phyloP scores from a whole-genome alignment of 2,797 vertebrate genomes.

The Podargus strigoides region DNA sequence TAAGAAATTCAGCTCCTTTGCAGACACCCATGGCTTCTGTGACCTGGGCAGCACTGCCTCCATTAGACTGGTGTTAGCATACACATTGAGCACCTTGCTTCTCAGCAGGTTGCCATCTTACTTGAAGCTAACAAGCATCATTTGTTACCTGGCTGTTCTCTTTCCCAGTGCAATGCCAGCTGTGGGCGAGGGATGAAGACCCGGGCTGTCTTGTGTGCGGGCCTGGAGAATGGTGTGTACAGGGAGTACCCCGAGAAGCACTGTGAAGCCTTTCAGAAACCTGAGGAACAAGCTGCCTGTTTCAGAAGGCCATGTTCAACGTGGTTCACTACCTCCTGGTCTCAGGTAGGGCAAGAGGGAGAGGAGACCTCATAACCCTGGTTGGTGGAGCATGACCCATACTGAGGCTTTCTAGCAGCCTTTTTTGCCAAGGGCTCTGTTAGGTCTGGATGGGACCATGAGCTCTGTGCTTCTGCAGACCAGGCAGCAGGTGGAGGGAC shows the following conservation, averaged over 20 bases:
- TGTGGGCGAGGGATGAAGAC: constrained; percentile 79
- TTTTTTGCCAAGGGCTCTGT: background rate
- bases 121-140: rapidly evolving
- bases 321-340: constrained; percentile 87
- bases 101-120: background rate
- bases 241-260: constrained; percentile 76
- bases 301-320: constrained; percentile 84
- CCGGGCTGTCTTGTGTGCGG: constrained; percentile 77
- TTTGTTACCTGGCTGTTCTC: background rate
- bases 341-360: constrained; percentile 76
- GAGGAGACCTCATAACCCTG: background rate
- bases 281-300: constrained; percentile 74
- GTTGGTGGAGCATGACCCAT: background rate
- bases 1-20: background rate
- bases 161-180: constrained; percentile 77
- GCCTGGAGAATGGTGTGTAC: constrained; percentile 78
- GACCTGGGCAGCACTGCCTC: background rate
- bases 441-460: background rate
- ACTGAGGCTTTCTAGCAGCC: background rate
- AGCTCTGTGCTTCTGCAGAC: background rate
- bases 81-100: background rate
- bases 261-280: constrained; percentile 71
- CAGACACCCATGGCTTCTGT: background rate
- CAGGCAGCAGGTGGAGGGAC: background rate
- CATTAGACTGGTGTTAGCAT: background rate